Evolutionary conservation across 2,888 invertebrate species (phyloP).

Genomic region (Nomada lathburiana): DNA sequence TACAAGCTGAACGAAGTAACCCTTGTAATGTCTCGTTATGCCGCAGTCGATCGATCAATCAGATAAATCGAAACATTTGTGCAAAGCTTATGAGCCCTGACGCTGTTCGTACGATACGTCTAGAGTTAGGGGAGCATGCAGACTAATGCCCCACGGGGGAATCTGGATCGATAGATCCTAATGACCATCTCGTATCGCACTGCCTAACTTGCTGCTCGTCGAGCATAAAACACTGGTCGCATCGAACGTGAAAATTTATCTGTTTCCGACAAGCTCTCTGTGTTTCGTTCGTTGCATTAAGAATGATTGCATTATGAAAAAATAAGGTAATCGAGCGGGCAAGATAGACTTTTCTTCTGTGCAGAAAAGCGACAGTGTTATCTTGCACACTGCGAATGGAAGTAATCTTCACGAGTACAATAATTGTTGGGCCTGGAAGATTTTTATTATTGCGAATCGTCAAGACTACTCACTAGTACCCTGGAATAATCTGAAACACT

Average conservation of each 20-base stretch:
- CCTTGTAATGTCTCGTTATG: neutral
- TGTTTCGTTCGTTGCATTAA: too few relatives aligned
- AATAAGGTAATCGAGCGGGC: too few relatives aligned
- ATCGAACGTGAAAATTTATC: neutral
- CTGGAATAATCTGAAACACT: too few relatives aligned
- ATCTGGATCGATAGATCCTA: constrained; percentile 47
- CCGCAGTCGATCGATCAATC: constrained; percentile 28
- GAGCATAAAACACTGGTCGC: constrained; percentile 14
- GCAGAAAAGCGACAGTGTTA: too few relatives aligned
- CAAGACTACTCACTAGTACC: too few relatives aligned
- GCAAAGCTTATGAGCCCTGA: constrained; percentile 46
- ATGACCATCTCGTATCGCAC: constrained; percentile 28
- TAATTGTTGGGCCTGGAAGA: too few relatives aligned
- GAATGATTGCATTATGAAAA: too few relatives aligned
- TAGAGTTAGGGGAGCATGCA: constrained; percentile 33
- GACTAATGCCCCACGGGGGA: constrained; percentile 52
- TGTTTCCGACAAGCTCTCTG: too few relatives aligned
- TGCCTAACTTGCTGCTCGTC: constrained; percentile 44
- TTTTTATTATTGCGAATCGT: too few relatives aligned
- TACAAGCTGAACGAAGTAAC: constrained; percentile 2
- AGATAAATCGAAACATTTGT: constrained; percentile 55
- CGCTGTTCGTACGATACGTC: constrained; percentile 35
- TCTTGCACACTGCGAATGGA: too few relatives aligned
- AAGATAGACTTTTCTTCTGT: too few relatives aligned
- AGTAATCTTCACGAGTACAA: too few relatives aligned